Evolutionary conservation across 1,140 invertebrate genomes (phyloP).

Genomic region (Zaprionus africanus): DNA sequence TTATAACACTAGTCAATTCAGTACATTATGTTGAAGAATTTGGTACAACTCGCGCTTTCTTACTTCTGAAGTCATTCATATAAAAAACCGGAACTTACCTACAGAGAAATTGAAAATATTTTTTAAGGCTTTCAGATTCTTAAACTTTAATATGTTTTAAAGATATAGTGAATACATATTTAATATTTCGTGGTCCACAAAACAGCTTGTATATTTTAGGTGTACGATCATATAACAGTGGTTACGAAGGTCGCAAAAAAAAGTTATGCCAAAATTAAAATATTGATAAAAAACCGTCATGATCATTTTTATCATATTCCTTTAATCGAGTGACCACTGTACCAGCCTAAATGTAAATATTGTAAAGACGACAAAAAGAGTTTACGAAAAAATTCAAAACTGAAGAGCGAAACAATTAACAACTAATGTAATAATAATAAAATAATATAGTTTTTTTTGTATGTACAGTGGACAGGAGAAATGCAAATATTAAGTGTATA

Average conservation of each 20-base stretch:
- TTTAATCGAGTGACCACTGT: neutral
- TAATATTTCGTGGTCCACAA: neutral
- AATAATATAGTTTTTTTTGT: conserved; percentile 12
- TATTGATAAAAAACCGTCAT: neutral
- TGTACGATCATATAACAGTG: neutral
- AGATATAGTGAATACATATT: neutral
- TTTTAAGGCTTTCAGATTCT: neutral
- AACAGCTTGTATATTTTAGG: neutral
- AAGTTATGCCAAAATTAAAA: neutral
- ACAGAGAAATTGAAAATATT: neutral
- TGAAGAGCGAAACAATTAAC: conserved; percentile 6
- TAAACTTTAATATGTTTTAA: neutral
- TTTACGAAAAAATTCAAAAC: neutral
- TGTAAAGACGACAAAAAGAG: neutral
- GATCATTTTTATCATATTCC: neutral
- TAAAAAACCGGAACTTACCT: neutral
- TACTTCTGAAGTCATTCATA: neutral
- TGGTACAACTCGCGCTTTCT: neutral
- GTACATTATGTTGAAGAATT: neutral
- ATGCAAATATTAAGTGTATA: conserved; percentile 36
- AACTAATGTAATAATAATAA: neutral
- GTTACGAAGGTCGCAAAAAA: neutral
- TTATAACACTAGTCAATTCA: conserved; percentile 28
- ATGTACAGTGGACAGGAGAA: conserved; percentile 31
- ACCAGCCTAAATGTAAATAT: conserved; percentile 24